phyloP scores from a whole-genome alignment of 30 jellyfish, hydroid and myxozoan species.

The Turritopsis rubra region DNA sequence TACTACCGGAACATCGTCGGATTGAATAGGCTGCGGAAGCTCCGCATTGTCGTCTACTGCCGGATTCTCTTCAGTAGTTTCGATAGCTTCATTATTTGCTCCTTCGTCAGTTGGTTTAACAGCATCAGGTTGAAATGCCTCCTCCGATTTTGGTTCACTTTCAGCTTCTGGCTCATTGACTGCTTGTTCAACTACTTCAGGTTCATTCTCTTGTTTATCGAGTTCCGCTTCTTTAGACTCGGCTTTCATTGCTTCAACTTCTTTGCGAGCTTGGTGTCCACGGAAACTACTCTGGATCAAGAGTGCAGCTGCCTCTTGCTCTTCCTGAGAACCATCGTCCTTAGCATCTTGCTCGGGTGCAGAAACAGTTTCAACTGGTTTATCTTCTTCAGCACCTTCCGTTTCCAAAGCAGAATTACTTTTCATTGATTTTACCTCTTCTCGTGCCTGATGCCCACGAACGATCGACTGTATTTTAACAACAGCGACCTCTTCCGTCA shows the following conservation, averaged over 20 bases:
- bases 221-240: slow-evolving; percentile 38
- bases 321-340: slow-evolving; percentile 8
- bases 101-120: neutral
- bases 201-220: slow-evolving; percentile 45
- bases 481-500: slow-evolving; percentile 56
- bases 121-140: neutral
- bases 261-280: slow-evolving; percentile 77
- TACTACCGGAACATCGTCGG: neutral
- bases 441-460: slow-evolving; percentile 64
- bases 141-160: neutral
- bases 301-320: slow-evolving; percentile 72
- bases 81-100: neutral
- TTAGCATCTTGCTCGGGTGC: slow-evolving; percentile 21
- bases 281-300: slow-evolving; percentile 79
- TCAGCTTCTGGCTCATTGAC: neutral
- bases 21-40: neutral
- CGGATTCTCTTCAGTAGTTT: neutral
- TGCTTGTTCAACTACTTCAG: slow-evolving; percentile 46
- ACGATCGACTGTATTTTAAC: slow-evolving; percentile 64
- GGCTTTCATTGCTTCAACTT: slow-evolving; percentile 41
- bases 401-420: neutral
- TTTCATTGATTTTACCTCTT: slow-evolving; percentile 27
- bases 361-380: slow-evolving; percentile 5
- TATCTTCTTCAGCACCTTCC: slow-evolving; percentile 17
- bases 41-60: neutral